These are phyloP conservation scores for Condylostylus longicornis DNA, from an alignment of 1,140 invertebrate genomes.

Conservation along the genomic window DNA sequence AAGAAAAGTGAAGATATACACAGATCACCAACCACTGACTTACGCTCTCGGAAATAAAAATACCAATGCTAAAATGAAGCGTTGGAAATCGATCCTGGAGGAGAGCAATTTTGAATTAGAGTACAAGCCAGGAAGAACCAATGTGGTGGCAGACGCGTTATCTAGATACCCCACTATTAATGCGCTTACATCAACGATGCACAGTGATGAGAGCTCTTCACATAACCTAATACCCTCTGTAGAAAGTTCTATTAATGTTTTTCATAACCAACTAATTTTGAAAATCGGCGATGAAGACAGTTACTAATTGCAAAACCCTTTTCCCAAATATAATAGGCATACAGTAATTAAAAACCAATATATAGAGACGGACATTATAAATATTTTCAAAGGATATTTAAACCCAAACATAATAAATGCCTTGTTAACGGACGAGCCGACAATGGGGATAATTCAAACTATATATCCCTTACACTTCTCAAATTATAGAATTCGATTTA, in stretches of 20 bases:
- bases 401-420: not conserved
- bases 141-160: no score
- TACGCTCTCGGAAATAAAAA: not conserved
- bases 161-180: slow-evolving; percentile 7
- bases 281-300: not conserved
- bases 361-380: not conserved
- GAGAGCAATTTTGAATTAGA: not conserved
- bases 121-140: no score
- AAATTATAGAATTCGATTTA: slow-evolving; percentile 1
- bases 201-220: slow-evolving; percentile 3
- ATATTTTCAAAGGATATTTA: not conserved
- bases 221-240: slow-evolving; percentile 2
- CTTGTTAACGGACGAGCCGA: not conserved
- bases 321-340: not conserved
- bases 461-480: not conserved
- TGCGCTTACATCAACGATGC: not conserved
- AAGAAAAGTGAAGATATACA: slow-evolving; percentile 15
- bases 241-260: slow-evolving; percentile 5
- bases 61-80: not conserved
- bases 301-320: not conserved
- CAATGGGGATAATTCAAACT: slow-evolving; percentile 1
- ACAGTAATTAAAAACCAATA: not conserved
- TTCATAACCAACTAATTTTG: slow-evolving; percentile 3
- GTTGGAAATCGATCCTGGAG: not conserved
- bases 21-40: slow-evolving; percentile 4